A percentile compares a stretch with the other conserved stretches of the same genome.
These are phyloP conservation scores for Brachypalpus laphriformis DNA, from an alignment of 2,888 invertebrate species.

Conservation along the genomic window DNA sequence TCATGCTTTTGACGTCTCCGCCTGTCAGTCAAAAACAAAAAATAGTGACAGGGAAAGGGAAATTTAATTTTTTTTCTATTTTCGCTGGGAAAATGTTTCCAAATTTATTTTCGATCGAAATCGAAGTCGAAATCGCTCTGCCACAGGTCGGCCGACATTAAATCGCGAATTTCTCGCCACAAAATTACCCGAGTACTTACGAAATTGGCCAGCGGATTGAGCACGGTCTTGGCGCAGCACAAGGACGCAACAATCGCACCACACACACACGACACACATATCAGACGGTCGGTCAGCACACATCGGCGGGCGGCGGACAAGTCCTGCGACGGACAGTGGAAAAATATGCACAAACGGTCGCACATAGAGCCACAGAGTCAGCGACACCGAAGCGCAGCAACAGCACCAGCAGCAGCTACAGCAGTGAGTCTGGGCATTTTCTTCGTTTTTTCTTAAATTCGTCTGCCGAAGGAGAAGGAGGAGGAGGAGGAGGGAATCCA, in stretches of 20 bases:
- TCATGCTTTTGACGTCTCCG: constrained; percentile 59
- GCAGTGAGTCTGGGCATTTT: constrained; percentile 38
- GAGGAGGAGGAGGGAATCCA: too few species aligned
- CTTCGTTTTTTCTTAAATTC: constrained; percentile 4
- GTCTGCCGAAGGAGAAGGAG: background rate
- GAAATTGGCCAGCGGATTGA: background rate
- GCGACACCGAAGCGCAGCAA: constrained; percentile 47
- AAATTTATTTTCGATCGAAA: constrained; percentile 44
- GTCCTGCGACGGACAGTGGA: constrained; percentile 59
- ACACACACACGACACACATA: background rate
- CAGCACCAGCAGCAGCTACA: too few species aligned
- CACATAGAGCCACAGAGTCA: constrained; percentile 32
- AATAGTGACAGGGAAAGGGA: constrained; percentile 53
- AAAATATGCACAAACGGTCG: constrained; percentile 66
- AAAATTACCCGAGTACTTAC: constrained; percentile 36
- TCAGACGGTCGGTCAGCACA: constrained; percentile 16
- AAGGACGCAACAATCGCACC: constrained; percentile 65
- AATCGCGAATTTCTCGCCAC: background rate
- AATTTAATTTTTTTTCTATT: constrained; percentile 33
- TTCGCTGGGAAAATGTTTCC: constrained; percentile 63
- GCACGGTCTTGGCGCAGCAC: constrained; percentile 23
- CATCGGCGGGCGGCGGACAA: constrained; percentile 39
- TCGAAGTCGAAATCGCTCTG: constrained; percentile 6
- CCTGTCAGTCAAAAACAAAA: constrained; percentile 66
- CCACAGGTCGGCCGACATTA: background rate